Conservation (phyloP, 2,113 vertebrate genomes). For the Grallaria varia region DNA sequence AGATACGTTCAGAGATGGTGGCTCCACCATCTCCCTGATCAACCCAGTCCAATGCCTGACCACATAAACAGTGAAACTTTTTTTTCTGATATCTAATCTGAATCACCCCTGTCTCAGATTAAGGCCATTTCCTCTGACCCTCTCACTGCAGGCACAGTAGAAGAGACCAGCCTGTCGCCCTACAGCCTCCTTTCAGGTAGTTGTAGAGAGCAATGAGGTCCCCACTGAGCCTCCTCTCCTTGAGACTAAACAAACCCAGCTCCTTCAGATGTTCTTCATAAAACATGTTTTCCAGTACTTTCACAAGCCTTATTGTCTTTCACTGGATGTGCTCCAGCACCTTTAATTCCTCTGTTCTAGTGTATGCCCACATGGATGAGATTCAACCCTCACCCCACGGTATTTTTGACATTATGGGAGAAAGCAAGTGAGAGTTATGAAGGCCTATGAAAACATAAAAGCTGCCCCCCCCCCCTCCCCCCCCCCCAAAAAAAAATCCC, state of each 20-base stretch:
- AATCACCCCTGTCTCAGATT: neutral
- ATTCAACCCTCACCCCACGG: neutral
- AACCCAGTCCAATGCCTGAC: neutral
- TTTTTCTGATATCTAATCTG: neutral
- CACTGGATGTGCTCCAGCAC: neutral
- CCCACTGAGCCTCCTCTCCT: neutral
- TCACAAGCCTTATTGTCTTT: neutral
- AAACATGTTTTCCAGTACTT: neutral
- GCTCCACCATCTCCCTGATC: neutral
- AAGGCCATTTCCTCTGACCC: neutral
- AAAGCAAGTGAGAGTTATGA: neutral
- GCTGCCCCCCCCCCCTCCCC: neutral
- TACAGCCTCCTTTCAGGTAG: neutral
- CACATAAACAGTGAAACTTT: neutral
- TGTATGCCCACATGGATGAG: neutral
- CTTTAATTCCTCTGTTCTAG: neutral
- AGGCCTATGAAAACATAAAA: neutral
- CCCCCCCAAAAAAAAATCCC: neutral
- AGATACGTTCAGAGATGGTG: too few species aligned
- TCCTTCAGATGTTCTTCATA: neutral
- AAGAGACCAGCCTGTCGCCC: fast-evolving
- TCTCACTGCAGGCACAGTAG: neutral
- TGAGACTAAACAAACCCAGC: neutral
- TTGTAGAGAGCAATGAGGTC: fast-evolving
- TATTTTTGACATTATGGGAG: neutral